A percentile compares a stretch with the other conserved stretches of the same genome.
phyloP scores from a whole-genome alignment of 2,888 invertebrate genomes.

The Disparrhopalites patrizii region DNA sequence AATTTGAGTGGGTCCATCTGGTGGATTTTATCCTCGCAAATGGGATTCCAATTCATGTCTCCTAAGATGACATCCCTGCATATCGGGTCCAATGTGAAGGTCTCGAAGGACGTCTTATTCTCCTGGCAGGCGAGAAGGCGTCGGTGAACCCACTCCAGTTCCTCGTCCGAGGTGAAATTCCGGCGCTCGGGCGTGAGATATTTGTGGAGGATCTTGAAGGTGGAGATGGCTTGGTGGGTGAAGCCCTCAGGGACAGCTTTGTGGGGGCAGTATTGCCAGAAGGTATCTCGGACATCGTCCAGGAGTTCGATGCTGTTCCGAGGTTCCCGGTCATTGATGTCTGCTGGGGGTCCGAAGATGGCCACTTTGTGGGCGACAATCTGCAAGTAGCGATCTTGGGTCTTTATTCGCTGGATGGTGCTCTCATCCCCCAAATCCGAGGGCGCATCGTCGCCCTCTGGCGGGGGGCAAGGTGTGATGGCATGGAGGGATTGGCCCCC shows the following conservation, averaged over 20 bases:
- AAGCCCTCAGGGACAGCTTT: conserved; percentile 6
- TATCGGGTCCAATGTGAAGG: not conserved
- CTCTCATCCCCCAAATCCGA: not conserved
- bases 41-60: not conserved
- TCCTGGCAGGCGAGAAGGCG: not conserved
- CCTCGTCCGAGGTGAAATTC: conserved; percentile 2
- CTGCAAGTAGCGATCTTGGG: conserved; percentile 9
- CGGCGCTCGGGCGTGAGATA: not conserved
- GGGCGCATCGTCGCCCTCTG: not conserved
- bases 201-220: not conserved
- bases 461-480: not conserved
- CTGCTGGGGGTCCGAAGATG: not conserved
- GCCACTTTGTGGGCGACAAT: conserved; percentile 16
- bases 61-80: conserved; percentile 11
- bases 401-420: not conserved
- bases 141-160: not conserved
- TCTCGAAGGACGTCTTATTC: not conserved
- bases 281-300: not conserved
- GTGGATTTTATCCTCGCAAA: not conserved
- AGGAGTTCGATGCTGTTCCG: not conserved
- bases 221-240: not conserved
- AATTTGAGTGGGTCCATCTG: not conserved
- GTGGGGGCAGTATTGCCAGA: conserved; percentile 14
- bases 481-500: not conserved
- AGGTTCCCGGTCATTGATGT: not conserved